These are phyloP conservation scores for Gymnoscopelus microlampas DNA, from an alignment of 2,797 vertebrate genomes.

Conservation along the genomic window DNA sequence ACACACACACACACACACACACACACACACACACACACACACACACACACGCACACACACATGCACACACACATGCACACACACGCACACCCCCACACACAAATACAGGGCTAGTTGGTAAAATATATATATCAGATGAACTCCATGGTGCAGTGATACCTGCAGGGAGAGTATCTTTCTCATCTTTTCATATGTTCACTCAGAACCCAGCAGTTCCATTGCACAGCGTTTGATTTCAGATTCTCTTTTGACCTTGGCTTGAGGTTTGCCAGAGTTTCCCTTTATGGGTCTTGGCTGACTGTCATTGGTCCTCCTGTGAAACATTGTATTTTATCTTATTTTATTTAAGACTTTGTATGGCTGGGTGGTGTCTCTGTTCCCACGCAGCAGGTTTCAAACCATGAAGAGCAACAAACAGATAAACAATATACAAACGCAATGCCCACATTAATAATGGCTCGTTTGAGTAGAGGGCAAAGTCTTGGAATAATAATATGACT, in stretches of 20 bases:
- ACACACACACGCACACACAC: too few relatives aligned
- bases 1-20: too few relatives aligned
- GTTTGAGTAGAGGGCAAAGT: too few relatives aligned
- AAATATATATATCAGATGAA: too few relatives aligned
- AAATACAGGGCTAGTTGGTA: background rate
- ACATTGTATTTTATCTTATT: constrained; percentile 29
- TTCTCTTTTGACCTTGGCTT: constrained; percentile 64
- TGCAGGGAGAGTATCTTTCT: constrained; percentile 18
- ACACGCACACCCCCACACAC: background rate
- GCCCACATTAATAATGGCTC: too few relatives aligned
- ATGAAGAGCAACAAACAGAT: constrained; percentile 22
- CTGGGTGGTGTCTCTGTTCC: constrained; percentile 16
- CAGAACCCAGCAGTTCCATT: constrained; percentile 32
- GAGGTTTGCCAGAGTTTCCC: constrained; percentile 59
- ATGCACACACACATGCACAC: too few relatives aligned
- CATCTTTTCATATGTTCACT: constrained; percentile 24
- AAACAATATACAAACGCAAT: too few relatives aligned
- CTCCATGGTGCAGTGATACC: background rate
- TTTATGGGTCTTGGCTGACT: constrained; percentile 45
- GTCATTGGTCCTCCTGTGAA: constrained; percentile 39
- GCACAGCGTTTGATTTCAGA: constrained; percentile 51
- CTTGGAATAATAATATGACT: too few relatives aligned
- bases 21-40: too few relatives aligned
- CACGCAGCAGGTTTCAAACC: constrained; percentile 39
- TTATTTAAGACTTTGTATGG: background rate